Percentiles rank a stretch among this genome's conserved stretches.
These are phyloP conservation scores for Periplaneta americana DNA, from an alignment of 1,140 invertebrate species.

Conservation along the genomic window DNA sequence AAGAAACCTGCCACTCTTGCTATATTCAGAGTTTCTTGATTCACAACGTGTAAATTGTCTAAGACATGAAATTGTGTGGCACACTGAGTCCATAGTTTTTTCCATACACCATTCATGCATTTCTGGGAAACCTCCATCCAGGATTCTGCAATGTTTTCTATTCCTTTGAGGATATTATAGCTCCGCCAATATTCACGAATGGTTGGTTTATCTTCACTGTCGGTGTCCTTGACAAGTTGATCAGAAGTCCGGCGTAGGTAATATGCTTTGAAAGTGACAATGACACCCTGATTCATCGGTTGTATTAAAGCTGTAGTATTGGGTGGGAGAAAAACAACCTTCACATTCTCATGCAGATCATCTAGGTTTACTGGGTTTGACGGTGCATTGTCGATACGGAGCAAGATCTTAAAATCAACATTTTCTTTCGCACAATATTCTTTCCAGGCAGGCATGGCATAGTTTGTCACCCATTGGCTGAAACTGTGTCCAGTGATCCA, in stretches of 20 bases:
- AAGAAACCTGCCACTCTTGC: too few species aligned
- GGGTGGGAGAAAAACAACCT: conserved; percentile 31
- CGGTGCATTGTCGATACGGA: conserved; percentile 41
- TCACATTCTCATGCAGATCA: conserved; percentile 32
- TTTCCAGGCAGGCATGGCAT: conserved; percentile 30
- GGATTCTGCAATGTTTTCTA: conserved; percentile 23
- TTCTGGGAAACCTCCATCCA: conserved; percentile 24
- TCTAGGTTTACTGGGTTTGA: conserved; percentile 30
- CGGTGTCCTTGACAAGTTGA: not conserved
- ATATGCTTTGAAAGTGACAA: conserved; percentile 13
- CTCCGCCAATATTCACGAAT: conserved; percentile 20
- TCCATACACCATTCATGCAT: conserved; percentile 24
- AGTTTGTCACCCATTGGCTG: conserved; percentile 32
- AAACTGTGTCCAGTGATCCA: conserved; percentile 37
- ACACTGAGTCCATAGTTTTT: conserved; percentile 27
- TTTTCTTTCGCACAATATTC: conserved; percentile 31
- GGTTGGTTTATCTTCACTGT: not conserved
- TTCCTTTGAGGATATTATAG: conserved; percentile 21
- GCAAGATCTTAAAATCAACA: conserved; percentile 37
- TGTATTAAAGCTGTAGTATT: conserved; percentile 40
- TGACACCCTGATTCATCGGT: conserved; percentile 40
- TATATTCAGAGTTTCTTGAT: too few species aligned
- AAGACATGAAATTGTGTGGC: not conserved
- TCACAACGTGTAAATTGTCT: too few species aligned
- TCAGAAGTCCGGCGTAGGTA: not conserved